Base-by-base conservation (phyloP, 2,797 vertebrate genomes). In the Thaleichthys pacificus region DNA sequence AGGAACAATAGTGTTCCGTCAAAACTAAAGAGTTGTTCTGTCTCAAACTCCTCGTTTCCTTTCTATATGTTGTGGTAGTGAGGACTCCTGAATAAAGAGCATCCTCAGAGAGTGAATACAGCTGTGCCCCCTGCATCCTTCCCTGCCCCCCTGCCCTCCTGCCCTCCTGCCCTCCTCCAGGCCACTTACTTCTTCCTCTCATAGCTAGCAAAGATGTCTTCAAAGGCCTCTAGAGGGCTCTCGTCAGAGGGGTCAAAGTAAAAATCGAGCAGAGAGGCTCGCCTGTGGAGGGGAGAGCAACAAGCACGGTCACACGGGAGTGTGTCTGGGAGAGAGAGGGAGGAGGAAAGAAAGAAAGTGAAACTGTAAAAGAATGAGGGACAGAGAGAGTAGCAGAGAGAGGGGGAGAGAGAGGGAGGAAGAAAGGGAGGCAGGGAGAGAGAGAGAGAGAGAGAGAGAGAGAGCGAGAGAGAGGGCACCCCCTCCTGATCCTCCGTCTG, bases 181-280 rank as follows among this genome's bases (percentile, higher is more conserved):
- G 86, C 90, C 93, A 98, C 97, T 98, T 98, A 97, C 97, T 99
- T 98, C 91, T 97, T 99, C 94, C 89, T 97, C 91, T 97, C 96
- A 95, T 93, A 98, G 91, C 95, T 96, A 96, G 95, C 94, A 96
- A 98, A 94, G 96, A 98, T 95, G 96, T 98, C 97, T 93, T 98
- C 97, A 86, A 98, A 97, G 92, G 94, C 93, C 94, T 95, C 96
- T 95, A 97, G 92, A 95, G 94, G 92, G 93, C 94, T 95, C 91
- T 99, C 97, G 93, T 97, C 95, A 94, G 96, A 96, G 89, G 94
- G 94, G 95, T 98, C 97, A 97, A 97, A 97, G 94, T 94, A 98
- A 95, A 98, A 98, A 96, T 97, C 96, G 93, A 98, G 97, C 94
- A 97, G 80, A 95, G 97, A 96, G 63, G 88, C 94, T 90, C 89